These are phyloP conservation scores for Tupaia tana DNA, from an alignment of 2,113 vertebrate species.

Conservation along the genomic window DNA sequence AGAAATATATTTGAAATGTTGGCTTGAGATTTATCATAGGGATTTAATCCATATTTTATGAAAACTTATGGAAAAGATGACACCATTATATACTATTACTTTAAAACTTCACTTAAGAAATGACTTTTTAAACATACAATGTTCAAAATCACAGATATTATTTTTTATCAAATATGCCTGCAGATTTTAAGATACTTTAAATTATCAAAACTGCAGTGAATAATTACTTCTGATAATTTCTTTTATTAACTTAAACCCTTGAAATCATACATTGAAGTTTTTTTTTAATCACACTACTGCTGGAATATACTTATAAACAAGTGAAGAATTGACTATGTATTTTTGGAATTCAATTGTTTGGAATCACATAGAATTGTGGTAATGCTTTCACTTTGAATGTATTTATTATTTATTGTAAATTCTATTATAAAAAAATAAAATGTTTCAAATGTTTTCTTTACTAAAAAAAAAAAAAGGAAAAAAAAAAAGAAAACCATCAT, in stretches of 20 bases:
- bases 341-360: background rate
- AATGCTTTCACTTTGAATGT: background rate
- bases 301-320: background rate
- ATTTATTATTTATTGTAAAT: background rate
- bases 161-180: background rate
- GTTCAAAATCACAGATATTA: background rate
- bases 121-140: background rate
- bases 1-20: background rate
- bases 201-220: background rate
- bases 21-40: background rate
- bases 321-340: background rate
- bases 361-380: background rate
- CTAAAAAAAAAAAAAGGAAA: too few relatives aligned
- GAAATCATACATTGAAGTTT: background rate
- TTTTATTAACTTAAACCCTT: background rate
- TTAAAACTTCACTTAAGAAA: background rate
- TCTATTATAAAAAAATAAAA: background rate
- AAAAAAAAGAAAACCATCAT: too few relatives aligned
- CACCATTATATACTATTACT: background rate
- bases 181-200: background rate
- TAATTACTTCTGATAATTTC: background rate
- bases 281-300: background rate
- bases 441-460: background rate
- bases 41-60: background rate
- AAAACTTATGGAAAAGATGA: background rate